Evolutionary conservation across 2,888 invertebrate genomes (phyloP), one percentile per base, ranked within the genome.

Genomic region (Cistogaster globosa): DNA sequence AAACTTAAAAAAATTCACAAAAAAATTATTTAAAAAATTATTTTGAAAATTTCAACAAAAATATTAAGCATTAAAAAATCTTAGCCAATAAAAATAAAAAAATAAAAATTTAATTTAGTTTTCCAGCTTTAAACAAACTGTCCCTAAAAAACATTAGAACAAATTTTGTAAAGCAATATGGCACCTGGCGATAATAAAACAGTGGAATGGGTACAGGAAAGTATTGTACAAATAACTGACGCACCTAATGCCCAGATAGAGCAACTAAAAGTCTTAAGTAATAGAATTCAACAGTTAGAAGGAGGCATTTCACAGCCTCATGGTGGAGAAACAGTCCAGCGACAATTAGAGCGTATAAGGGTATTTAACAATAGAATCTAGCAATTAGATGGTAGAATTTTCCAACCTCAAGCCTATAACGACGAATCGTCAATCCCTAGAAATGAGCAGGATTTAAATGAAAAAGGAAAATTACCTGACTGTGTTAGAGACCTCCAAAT

Each of bases 401-500:
- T n/a, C n/a, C 67, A 32, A 14, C 55, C 63, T 45, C 20, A 14
- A 42, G 12, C 9, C 9, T 32, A 48, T 22, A 68, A 14, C 1
- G 32, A 38, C 6, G 38, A 36, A 53, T 42, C 36, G n/a, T 53
- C 65, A n/a, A 55, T 20, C 20, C 78, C 68, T 9, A 20, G n/a
- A 55, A 83, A 58, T 20, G 67, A 83, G 14, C 53, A 48, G 22
- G 83, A 83, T 1, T 32, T 78, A 55, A 57, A 53, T 26, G 77
- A 78, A 48, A 76, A 77, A 32, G 36, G 65, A 12, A 77, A 53
- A 62, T 55, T 86, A 1, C 84, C 81, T 0, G 86, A 85, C 38
- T 71, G 55, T 38, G 81, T 86, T 14, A 87, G 68, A 11, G 86
- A 86, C 6, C 36, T 83, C 2, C 85, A 83, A 57, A 20, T 63